Base-by-base conservation (phyloP, 2,797 vertebrate genomes). In the Channa striata region DNA sequence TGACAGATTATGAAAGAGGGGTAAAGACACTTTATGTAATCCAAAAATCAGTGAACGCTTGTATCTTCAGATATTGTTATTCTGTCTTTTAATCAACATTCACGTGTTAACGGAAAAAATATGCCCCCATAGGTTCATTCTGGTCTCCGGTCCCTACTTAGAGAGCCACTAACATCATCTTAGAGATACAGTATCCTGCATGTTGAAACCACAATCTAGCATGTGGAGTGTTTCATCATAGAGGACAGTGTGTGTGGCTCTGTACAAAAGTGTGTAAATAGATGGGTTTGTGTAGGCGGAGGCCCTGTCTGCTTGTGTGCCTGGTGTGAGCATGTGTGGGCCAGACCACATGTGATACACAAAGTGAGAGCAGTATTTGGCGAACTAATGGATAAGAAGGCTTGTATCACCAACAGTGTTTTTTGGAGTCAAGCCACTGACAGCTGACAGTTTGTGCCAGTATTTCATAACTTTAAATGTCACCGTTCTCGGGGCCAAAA, bases 391-490 rank as follows among this genome's bases (percentile, higher is more conserved):
- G 77, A 81, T 75, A 69, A 10, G 68, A 88, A 77, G 78, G 61
- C 81, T 80, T 73, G 60, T 70, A 77, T 78, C 81, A 47, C 77
- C 30, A 83, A 74, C 78, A 79, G 50, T 77, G 80, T 71, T 85
- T 82, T 71, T 64, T 89, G 86, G 83, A 84, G 30, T 58, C 1
- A 0, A 59, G 85, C 83, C 79, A 78, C 69, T 68, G 88, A 84
- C 83, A 85, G 87, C 76, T 81, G 86, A 88, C 82, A 84, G 86
- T 84, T 85, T 86, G 78, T 82, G 77, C 78, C 72, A 81, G 77
- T 63, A 73, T 87, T 87, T 85, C 61, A 74, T 68, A 87, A 91
- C 84, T 90, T 82, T 70, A 78, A 87, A 87, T 89, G 80, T 83
- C 84, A 85, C 81, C 5, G 16, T 77, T 75, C 81, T 79, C 72